A percentile compares a stretch with the other conserved stretches of the same genome.
Conservation (phyloP, 2,797 vertebrate genomes). For the Otus scops region DNA sequence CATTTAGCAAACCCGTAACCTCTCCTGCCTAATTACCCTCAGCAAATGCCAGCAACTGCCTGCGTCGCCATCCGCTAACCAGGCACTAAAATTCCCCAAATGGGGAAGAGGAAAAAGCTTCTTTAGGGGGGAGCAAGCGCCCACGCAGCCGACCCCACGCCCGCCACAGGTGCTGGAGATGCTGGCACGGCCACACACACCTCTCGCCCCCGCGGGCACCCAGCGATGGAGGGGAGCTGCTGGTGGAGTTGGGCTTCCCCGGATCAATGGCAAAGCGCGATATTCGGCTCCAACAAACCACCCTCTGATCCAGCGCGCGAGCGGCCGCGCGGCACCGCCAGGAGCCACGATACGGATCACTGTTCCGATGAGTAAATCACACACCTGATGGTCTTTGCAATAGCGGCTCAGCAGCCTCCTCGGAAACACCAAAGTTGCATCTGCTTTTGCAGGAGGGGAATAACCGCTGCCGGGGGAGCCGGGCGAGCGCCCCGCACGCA, state of each 20-base stretch:
- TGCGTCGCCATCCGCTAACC: rapidly evolving
- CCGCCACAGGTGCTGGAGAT: rapidly evolving
- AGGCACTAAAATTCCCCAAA: neutral
- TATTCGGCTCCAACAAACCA: neutral
- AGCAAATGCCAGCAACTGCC: neutral
- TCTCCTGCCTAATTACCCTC: neutral
- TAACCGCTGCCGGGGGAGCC: rapidly evolving
- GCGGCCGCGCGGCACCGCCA: rapidly evolving
- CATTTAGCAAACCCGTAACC: rapidly evolving
- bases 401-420: neutral
- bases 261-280: neutral
- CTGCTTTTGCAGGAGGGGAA: neutral
- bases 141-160: rapidly evolving
- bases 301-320: neutral
- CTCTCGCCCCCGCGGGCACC: rapidly evolving
- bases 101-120: neutral
- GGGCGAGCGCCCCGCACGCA: rapidly evolving
- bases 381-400: neutral
- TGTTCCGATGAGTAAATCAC: neutral
- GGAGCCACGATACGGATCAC: neutral
- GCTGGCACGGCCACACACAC: rapidly evolving
- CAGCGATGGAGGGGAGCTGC: neutral
- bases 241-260: rapidly evolving
- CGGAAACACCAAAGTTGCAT: rapidly evolving
- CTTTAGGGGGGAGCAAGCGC: rapidly evolving